Conservation (phyloP, 2,113 vertebrate genomes). For the Cynoglossus semilaevis region DNA sequence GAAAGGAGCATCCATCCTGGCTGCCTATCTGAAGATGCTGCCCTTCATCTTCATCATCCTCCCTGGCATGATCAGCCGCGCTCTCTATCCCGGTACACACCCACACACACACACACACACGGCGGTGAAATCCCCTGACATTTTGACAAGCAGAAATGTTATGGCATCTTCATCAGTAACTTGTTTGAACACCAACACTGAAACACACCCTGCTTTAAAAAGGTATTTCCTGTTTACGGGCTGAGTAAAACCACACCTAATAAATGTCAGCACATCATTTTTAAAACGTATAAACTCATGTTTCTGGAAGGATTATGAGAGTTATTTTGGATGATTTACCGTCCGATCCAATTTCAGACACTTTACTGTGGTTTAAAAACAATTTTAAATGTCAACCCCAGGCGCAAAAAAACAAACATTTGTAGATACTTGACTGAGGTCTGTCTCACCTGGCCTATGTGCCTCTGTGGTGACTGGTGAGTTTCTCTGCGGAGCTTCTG, state of each 20-base stretch:
- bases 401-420: no score
- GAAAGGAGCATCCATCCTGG: conserved; percentile 87
- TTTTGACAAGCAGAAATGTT: not conserved
- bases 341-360: no score
- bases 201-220: conserved; percentile 45
- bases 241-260: no score
- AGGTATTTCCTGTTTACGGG: no score
- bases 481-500: conserved; percentile 51
- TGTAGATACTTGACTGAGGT: no score
- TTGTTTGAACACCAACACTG: conserved; percentile 30
- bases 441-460: conserved; percentile 66
- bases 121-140: not conserved
- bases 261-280: no score
- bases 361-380: no score
- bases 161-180: conserved; percentile 23
- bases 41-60: conserved; percentile 88
- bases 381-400: no score
- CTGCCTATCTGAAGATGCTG: conserved; percentile 90
- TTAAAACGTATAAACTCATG: no score
- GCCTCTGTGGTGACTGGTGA: conserved; percentile 42
- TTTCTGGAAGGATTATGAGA: no score
- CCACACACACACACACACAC: not conserved
- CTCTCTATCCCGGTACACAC: conserved; percentile 86
- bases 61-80: conserved; percentile 93
- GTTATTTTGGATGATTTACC: no score